These are phyloP conservation scores for Dinomys branickii DNA, from an alignment of 2,113 vertebrate species.

Conservation along the genomic window DNA sequence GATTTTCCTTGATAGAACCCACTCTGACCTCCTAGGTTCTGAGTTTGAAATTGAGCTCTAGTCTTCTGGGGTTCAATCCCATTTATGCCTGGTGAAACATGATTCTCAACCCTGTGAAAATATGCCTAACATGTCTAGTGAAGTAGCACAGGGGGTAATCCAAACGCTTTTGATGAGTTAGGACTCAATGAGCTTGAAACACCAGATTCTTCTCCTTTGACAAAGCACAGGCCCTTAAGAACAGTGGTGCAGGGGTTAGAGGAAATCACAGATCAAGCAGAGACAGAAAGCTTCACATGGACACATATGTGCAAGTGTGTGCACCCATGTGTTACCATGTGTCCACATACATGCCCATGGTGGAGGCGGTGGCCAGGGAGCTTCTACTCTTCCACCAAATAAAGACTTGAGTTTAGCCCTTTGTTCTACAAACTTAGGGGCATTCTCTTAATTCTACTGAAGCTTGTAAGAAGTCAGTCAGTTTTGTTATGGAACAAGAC, in stretches of 20 bases:
- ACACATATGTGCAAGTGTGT: rapidly evolving
- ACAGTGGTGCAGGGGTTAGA: rapidly evolving
- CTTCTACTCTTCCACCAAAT: background rate
- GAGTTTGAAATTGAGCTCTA: conserved; percentile 69
- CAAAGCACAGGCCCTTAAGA: background rate
- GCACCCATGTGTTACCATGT: background rate
- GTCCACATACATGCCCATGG: rapidly evolving
- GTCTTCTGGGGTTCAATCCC: conserved; percentile 55
- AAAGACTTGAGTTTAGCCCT: background rate
- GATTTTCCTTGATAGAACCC: conserved; percentile 52
- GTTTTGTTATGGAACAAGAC: background rate
- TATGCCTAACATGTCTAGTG: conserved; percentile 40
- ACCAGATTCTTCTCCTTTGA: background rate
- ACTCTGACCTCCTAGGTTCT: conserved; percentile 64
- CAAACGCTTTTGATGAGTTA: conserved; percentile 38
- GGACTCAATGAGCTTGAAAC: background rate
- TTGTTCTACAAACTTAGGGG: background rate
- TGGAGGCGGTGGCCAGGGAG: background rate
- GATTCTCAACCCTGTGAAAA: conserved; percentile 64
- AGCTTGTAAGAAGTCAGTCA: background rate
- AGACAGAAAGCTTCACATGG: background rate
- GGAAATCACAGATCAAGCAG: background rate
- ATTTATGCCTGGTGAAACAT: conserved; percentile 56
- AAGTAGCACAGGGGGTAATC: conserved; percentile 35
- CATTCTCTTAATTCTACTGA: background rate